Evolutionary conservation across 2,113 vertebrate species (phyloP), one percentile per base, ranked within the genome.

Genomic region (Upupa epops): DNA sequence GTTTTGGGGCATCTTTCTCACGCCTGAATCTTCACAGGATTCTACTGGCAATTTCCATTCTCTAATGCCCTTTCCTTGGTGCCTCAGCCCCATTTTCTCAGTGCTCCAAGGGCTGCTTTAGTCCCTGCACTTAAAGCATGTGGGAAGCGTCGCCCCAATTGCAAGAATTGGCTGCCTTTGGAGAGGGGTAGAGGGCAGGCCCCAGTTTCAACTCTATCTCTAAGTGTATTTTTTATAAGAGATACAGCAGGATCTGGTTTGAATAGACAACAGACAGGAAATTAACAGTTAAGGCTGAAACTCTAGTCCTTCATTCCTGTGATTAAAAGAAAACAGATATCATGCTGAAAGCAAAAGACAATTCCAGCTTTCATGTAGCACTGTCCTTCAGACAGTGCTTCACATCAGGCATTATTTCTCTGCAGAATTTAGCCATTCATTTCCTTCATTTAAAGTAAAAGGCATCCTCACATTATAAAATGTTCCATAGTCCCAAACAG

Each of bases 281-380:
- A 96, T 96, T 87, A 95, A 84, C 83, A 87, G 86, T 95, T 94
- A 82, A 85, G 83, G 77, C 63, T 89, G 94, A 95, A 96, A 95
- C 73, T 84, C 86, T 65, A 90, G 61, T 51, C 73, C 81, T 79
- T 89, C 90, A 87, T 90, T 89, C 92, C 89, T 93, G 77, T 88
- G 95, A 95, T 92, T 96, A 95, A 94, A 84, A 92, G 92, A 86
- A 96, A 96, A 95, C 93, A 95, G 90, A 93, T 90, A 91, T 28
- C 80, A 61, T 71, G 78, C 68, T 93, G 96, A 94, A 94, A 96
- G 81, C 90, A 20, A 92, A 86, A 82, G 80, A 66, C 68, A 86
- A 79, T 94, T 92, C 79, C 81, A 86, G 83, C 70, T 88, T 90
- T 92, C 93, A 66, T 92, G 83, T 78, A 92, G 55, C 36, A 45